Percentiles rank a stretch among this genome's conserved stretches.
phyloP scores from a whole-genome alignment of 2,797 vertebrate genomes.

The Halcyon smyrnensis region DNA sequence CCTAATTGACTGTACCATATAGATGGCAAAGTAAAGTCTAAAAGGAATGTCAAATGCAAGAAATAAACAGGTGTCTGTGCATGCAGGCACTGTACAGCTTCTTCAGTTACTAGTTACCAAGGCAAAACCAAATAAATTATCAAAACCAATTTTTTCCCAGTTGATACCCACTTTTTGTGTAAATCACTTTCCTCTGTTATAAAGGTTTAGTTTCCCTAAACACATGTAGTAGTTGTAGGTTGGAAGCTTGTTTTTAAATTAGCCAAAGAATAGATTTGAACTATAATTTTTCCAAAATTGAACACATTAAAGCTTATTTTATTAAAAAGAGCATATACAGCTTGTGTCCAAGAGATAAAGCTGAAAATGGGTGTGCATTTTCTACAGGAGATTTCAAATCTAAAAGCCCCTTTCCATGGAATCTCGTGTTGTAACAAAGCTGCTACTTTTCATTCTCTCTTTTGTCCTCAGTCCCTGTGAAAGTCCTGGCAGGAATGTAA shows the following conservation, averaged over 20 bases:
- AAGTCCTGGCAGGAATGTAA: conserved; percentile 21
- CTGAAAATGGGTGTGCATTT: background rate
- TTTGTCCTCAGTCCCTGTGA: background rate
- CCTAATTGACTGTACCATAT: background rate
- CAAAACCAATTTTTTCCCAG: background rate
- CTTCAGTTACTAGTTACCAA: background rate
- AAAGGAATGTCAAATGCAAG: background rate
- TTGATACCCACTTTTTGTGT: background rate
- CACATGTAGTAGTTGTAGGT: background rate
- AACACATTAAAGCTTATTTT: background rate
- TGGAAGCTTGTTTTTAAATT: background rate
- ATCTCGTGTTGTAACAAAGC: background rate
- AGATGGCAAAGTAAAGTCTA: background rate
- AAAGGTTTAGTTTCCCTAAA: background rate
- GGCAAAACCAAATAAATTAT: background rate
- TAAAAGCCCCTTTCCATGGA: conserved; percentile 9
- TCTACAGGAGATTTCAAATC: background rate
- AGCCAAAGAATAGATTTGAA: background rate
- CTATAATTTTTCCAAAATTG: background rate
- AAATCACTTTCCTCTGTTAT: background rate
- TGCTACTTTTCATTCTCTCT: background rate
- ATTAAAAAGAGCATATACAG: background rate
- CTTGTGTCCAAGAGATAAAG: background rate
- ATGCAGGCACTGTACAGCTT: background rate
- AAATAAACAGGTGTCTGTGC: background rate